Percentiles rank a stretch among this genome's conserved stretches.
These are phyloP conservation scores for Pediacus dermestoides DNA, from an alignment of 2,888 invertebrate species.

Conservation along the genomic window DNA sequence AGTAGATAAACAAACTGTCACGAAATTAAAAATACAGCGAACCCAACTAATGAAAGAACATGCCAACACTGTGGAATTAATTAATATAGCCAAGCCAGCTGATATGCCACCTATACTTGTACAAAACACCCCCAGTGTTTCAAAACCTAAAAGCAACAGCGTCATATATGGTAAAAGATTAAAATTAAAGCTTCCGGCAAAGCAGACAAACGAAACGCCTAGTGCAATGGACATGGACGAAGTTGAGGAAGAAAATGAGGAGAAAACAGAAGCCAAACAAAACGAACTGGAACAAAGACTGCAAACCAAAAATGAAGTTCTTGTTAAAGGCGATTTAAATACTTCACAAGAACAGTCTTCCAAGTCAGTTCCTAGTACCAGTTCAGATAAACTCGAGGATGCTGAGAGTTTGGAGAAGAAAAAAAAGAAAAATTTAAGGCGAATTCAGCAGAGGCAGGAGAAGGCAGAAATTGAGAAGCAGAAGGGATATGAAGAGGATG, in stretches of 20 bases:
- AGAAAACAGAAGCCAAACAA: too few relatives aligned
- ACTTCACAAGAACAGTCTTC: too few relatives aligned
- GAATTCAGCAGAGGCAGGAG: constrained; percentile 40
- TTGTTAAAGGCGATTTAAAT: too few relatives aligned
- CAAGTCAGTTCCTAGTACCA: too few relatives aligned
- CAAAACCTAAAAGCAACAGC: constrained; percentile 41
- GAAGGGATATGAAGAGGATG: constrained; percentile 49
- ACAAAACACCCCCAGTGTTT: constrained; percentile 23
- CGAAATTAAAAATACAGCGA: constrained; percentile 67
- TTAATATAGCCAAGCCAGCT: constrained; percentile 72
- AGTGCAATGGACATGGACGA: constrained; percentile 5
- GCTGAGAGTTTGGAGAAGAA: constrained; percentile 21
- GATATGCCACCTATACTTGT: constrained; percentile 55
- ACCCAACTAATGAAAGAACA: constrained; percentile 68
- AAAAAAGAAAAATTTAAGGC: constrained; percentile 40
- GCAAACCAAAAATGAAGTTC: too few relatives aligned
- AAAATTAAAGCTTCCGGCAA: constrained; percentile 29
- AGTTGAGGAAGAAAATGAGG: constrained; percentile 13
- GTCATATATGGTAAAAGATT: constrained; percentile 57
- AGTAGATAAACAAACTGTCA: constrained; percentile 56
- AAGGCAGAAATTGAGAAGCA: constrained; percentile 33
- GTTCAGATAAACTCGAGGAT: background rate
- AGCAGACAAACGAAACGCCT: constrained; percentile 5
- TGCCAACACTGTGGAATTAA: constrained; percentile 62
- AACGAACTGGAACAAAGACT: too few relatives aligned